Evolutionary conservation across 2,113 vertebrate genomes (phyloP).

Genomic region (Varanus salvator): DNA sequence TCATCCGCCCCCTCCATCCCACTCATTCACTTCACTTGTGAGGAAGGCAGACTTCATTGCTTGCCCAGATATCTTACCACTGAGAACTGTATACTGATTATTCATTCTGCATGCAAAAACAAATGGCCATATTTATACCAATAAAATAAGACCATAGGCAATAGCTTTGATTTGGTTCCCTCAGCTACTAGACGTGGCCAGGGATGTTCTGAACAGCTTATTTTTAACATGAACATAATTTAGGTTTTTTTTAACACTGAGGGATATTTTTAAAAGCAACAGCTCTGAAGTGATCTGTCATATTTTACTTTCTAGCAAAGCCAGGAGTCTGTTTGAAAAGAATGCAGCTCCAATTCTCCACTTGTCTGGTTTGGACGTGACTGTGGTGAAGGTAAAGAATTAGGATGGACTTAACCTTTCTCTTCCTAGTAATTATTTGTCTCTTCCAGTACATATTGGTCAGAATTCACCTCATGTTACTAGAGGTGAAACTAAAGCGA

Average conservation of each 20-base stretch:
- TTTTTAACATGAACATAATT: slow-evolving; percentile 12
- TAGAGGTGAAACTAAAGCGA: not conserved
- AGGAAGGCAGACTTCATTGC: not conserved
- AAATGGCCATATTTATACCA: not conserved
- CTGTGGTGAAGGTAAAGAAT: slow-evolving; percentile 88
- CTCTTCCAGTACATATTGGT: not conserved
- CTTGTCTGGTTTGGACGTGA: slow-evolving; percentile 93
- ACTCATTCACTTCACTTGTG: not conserved
- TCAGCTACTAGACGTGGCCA: not conserved
- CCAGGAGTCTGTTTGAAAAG: slow-evolving; percentile 94
- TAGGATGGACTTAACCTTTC: slow-evolving; percentile 5
- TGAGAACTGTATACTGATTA: not conserved
- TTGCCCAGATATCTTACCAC: not conserved
- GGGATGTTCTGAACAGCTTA: slow-evolving; percentile 24
- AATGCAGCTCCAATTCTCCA: slow-evolving; percentile 97
- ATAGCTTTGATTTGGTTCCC: not conserved
- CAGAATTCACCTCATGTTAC: not conserved
- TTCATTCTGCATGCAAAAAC: slow-evolving; percentile 7
- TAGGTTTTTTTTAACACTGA: not conserved
- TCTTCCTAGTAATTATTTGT: not conserved
- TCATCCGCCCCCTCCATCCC: not conserved
- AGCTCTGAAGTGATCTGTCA: slow-evolving; percentile 36
- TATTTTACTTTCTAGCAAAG: slow-evolving; percentile 81
- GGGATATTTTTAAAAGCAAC: not conserved
- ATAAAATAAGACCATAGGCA: not conserved